Percentiles rank a stretch among this genome's conserved stretches.
phyloP scores from a whole-genome alignment of 2,113 vertebrate species.

The Pollimyrus isidori region DNA sequence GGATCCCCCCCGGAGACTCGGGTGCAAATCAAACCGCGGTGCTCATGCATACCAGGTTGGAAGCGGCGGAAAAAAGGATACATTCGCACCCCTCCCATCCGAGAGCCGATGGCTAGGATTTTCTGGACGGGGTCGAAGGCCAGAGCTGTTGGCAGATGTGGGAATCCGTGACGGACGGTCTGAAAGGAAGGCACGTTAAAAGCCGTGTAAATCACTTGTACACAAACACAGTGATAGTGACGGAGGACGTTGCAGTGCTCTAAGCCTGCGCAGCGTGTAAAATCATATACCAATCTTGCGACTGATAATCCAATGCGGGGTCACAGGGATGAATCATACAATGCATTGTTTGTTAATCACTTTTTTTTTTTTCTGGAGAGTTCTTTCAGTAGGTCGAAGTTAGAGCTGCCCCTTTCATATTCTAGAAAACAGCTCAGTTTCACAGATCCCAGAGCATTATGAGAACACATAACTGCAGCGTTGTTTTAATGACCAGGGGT shows the following conservation, averaged over 20 bases:
- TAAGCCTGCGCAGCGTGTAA: neutral
- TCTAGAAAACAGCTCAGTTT: neutral
- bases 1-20: neutral
- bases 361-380: neutral
- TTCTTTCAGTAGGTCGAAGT: neutral
- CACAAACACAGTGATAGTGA: neutral
- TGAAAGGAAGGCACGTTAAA: slow-evolving; percentile 55
- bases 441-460: neutral
- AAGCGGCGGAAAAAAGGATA: slow-evolving; percentile 75
- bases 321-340: neutral
- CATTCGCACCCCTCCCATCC: slow-evolving; percentile 89
- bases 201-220: neutral
- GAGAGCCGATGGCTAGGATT: slow-evolving; percentile 87
- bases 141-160: slow-evolving; percentile 87
- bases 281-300: neutral
- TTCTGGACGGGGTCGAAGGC: slow-evolving; percentile 97
- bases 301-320: neutral
- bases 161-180: slow-evolving; percentile 96
- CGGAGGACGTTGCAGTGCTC: neutral
- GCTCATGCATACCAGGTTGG: neutral
- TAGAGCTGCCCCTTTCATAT: neutral
- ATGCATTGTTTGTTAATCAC: neutral
- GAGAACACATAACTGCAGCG: neutral
- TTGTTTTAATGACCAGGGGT: neutral
- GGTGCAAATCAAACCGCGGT: neutral